Conservation (phyloP, 2,113 vertebrate species). For the Diadophis punctatus region DNA sequence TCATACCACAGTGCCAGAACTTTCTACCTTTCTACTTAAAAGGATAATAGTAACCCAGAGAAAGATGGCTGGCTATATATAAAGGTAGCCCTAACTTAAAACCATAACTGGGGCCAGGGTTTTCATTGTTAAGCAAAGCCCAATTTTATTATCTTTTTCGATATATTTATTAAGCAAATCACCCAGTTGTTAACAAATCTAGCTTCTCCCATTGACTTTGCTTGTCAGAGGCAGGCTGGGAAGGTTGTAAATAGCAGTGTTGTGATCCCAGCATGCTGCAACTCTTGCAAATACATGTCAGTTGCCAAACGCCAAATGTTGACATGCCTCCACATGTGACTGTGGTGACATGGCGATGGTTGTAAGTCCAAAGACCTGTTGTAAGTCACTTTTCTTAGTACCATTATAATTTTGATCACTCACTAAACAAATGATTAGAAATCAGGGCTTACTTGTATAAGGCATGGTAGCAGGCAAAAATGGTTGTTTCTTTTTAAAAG, state of each 20-base stretch:
- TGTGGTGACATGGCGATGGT: not conserved
- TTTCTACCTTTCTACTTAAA: not conserved
- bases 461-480: not conserved
- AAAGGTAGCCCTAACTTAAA: not conserved
- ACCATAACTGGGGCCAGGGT: not conserved
- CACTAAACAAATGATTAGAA: not conserved
- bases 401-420: not conserved
- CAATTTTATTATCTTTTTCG: not conserved
- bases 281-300: not conserved
- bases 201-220: not conserved
- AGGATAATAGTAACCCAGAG: not conserved
- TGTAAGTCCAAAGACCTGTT: not conserved
- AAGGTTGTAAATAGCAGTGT: not conserved
- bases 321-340: not conserved
- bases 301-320: not conserved
- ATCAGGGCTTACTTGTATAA: not conserved
- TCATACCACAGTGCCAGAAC: not conserved
- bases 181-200: not conserved
- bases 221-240: not conserved
- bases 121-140: not conserved
- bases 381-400: not conserved
- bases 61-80: not conserved
- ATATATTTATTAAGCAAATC: not conserved
- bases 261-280: not conserved
- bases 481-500: not conserved